Evolutionary conservation across 2,113 vertebrate genomes (phyloP), one percentile per base, ranked within the genome.

Genomic region (Pangasianodon gigas): DNA sequence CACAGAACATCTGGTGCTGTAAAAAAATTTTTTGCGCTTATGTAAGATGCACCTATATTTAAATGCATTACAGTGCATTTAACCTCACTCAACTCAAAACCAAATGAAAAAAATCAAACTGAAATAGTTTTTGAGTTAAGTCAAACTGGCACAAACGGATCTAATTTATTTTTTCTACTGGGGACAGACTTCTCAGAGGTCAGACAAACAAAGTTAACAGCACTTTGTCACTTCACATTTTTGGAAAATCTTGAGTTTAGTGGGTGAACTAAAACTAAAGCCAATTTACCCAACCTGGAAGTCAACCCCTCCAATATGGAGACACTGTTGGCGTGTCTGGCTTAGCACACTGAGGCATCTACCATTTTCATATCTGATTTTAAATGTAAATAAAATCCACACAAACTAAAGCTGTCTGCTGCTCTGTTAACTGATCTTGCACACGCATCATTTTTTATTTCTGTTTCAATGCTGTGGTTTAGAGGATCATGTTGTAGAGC

Each of bases 341-440:
- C 37, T 84, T 26, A 26, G 2, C 82, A 21, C 56, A 41, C 21
- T 13, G 56, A 44, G 82, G 54, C 37, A 37, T 83, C 81, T 29
- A 3, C 37, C 24, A 14, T 62, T 84, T 44, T 84, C 37, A 62
- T 62, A 62, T 44, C 56, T 84, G 79, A 54, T 75, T 91, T 80
- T 84, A 51, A 87, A 85, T 91, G 88, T 89, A 82, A 91, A 91
- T 91, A 91, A 89, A 89, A 89, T 75, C 56, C 41, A 77, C 69
- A 87, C 62, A 56, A 87, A 71, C 21, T 21, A 75, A 87, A 62
- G 2, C n/a, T 24, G 56, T 75, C 51, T 58, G 10, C 52, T 37
- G 60, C 18, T 51, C 29, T 75, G 4, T 11, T 71, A 16, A 11
- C 44, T 46, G 13, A 69, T 37, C n/a, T 88, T 44, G 5, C 29